Percentiles rank a stretch among this genome's conserved stretches.
Evolutionary conservation across 2,888 invertebrate genomes (phyloP).

Genomic region (Mimachlamys varia): DNA sequence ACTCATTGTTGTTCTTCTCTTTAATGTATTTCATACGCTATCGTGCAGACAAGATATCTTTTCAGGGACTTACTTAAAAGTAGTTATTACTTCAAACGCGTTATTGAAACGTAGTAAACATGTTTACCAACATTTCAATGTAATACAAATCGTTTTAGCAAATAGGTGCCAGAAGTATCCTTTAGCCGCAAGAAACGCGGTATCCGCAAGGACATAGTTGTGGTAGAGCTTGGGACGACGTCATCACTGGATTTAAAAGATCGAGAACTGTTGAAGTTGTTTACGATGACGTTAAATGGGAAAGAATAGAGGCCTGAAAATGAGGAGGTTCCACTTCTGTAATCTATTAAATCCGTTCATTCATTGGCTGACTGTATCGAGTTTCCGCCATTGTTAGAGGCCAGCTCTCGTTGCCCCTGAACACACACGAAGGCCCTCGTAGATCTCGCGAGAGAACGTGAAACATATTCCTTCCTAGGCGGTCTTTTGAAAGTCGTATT

Average conservation of each 20-base stretch:
- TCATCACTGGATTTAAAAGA: background rate
- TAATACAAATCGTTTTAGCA: background rate
- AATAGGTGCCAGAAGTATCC: background rate
- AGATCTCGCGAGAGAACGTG: constrained; percentile 31
- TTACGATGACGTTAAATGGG: constrained; percentile 1
- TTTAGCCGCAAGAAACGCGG: background rate
- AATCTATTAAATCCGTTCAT: constrained; percentile 16
- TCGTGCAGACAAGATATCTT: too few species aligned
- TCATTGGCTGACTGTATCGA: constrained; percentile 15
- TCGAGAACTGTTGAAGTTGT: background rate
- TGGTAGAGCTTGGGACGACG: background rate
- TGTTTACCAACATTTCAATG: background rate
- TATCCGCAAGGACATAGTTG: background rate
- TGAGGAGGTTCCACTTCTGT: background rate
- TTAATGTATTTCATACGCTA: too few species aligned
- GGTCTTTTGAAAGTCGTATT: constrained; percentile 34
- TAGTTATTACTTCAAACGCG: too few species aligned
- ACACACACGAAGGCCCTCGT: constrained; percentile 33
- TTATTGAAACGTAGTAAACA: too few species aligned
- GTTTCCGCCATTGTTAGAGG: constrained; percentile 1
- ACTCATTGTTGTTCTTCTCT: too few species aligned
- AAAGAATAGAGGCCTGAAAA: background rate
- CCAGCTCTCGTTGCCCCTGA: constrained; percentile 15
- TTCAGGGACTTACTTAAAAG: too few species aligned
- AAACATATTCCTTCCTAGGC: constrained; percentile 25